phyloP scores from a whole-genome alignment of 2,888 invertebrate species.

The Cosmia trapezina region DNA sequence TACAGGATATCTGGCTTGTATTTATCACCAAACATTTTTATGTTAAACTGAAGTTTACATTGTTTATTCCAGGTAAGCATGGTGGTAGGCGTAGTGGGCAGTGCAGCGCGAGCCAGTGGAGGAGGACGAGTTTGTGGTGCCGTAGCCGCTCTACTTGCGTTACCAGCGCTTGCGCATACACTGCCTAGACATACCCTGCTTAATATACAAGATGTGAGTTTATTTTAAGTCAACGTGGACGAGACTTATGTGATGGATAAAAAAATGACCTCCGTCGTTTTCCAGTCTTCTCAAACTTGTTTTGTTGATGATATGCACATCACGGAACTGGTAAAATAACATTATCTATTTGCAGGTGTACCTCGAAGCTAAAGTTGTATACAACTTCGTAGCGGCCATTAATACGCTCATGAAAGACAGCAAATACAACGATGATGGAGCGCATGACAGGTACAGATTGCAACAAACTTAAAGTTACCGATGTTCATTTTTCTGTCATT shows the following conservation, averaged over 20 bases:
- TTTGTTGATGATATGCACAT: no score
- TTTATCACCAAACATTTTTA: no score
- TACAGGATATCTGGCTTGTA: no score
- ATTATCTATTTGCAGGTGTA: slow-evolving; percentile 90
- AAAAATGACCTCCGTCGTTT: no score
- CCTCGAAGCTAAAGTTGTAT: slow-evolving; percentile 94
- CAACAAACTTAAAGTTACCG: no score
- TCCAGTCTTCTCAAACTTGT: no score
- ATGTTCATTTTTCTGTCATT: no score
- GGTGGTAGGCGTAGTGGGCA: slow-evolving; percentile 85
- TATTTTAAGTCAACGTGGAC: no score
- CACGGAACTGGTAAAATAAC: not conserved
- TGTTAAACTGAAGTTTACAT: no score
- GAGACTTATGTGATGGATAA: no score
- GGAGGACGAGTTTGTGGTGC: slow-evolving; percentile 87
- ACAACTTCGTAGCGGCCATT: slow-evolving; percentile 94
- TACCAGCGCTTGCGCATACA: slow-evolving; percentile 82
- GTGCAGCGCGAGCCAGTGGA: slow-evolving; percentile 74
- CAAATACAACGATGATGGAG: slow-evolving; percentile 76
- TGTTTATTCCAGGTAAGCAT: slow-evolving; percentile 80
- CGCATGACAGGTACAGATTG: slow-evolving; percentile 79
- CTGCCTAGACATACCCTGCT: slow-evolving; percentile 85
- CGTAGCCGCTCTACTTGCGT: slow-evolving; percentile 84
- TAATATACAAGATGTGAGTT: slow-evolving; percentile 85
- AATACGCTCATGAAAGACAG: slow-evolving; percentile 91